Percentiles rank a stretch among this genome's conserved stretches.
phyloP scores from a whole-genome alignment of 1,140 invertebrate species.

The Hycleus cichorii region DNA sequence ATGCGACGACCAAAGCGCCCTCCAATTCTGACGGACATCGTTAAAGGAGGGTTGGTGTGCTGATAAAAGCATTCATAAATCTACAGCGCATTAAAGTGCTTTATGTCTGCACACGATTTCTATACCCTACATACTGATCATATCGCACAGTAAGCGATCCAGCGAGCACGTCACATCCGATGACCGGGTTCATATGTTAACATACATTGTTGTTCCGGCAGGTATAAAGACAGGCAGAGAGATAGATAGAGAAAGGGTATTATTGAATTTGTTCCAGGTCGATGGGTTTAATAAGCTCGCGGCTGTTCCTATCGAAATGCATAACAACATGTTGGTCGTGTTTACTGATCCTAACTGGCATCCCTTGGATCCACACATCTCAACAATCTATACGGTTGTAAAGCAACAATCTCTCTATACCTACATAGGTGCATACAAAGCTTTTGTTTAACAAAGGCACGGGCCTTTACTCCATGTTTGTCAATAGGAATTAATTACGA shows the following conservation, averaged over 20 bases:
- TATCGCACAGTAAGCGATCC: slow-evolving; percentile 22
- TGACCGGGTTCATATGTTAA: slow-evolving; percentile 22
- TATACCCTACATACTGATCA: slow-evolving; percentile 24
- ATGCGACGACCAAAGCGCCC: slow-evolving; percentile 19
- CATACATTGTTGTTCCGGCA: slow-evolving; percentile 12
- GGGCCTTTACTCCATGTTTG: slow-evolving; percentile 8
- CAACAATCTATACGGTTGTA: too few relatives aligned
- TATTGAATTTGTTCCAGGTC: slow-evolving; percentile 15
- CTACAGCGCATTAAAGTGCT: slow-evolving; percentile 30
- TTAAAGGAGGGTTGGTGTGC: slow-evolving; percentile 30
- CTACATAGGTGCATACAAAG: slow-evolving; percentile 11
- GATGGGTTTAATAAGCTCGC: slow-evolving; percentile 18
- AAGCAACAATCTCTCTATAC: neutral
- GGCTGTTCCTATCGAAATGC: slow-evolving; percentile 18
- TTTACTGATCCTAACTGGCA: slow-evolving; percentile 8
- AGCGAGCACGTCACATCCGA: slow-evolving; percentile 24
- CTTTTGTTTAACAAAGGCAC: slow-evolving; percentile 8
- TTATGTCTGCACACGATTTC: slow-evolving; percentile 28
- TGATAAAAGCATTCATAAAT: slow-evolving; percentile 37
- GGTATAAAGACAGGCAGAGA: neutral
- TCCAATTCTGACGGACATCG: slow-evolving; percentile 29
- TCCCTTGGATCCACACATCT: neutral
- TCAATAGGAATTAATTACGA: slow-evolving; percentile 22
- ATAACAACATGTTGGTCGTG: slow-evolving; percentile 17
- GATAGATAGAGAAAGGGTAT: neutral